These are phyloP conservation scores for Anarhynchus alexandrinus DNA, from an alignment of 2,113 vertebrate species.

Conservation along the genomic window DNA sequence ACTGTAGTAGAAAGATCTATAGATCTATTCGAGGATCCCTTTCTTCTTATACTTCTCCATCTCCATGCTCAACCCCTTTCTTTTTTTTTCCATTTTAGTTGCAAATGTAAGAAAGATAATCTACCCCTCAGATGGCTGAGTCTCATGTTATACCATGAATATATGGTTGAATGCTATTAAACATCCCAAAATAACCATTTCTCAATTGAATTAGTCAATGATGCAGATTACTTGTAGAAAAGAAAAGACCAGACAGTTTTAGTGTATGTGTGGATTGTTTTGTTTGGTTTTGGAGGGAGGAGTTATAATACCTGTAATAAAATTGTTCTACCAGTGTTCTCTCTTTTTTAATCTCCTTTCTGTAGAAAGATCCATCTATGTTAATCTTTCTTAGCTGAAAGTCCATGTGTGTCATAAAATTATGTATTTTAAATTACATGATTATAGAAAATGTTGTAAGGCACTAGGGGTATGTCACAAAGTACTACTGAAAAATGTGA, in stretches of 20 bases:
- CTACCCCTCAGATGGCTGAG: neutral
- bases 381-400: neutral
- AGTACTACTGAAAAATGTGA: neutral
- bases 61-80: accelerated
- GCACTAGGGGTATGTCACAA: neutral
- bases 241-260: neutral
- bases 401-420: neutral
- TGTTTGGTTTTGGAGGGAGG: neutral
- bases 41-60: neutral
- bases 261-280: neutral
- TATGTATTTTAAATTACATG: neutral
- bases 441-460: neutral
- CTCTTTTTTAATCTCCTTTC: neutral
- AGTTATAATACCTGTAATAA: neutral
- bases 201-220: neutral
- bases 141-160: neutral
- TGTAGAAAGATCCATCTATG: neutral
- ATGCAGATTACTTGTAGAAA: neutral
- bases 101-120: neutral
- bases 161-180: neutral
- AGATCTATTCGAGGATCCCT: neutral
- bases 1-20: neutral
- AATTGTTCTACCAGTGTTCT: neutral
- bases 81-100: neutral
- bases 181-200: neutral